Evolutionary conservation across 2,113 vertebrate genomes (phyloP).

Genomic region (Solenodon paradoxus): DNA sequence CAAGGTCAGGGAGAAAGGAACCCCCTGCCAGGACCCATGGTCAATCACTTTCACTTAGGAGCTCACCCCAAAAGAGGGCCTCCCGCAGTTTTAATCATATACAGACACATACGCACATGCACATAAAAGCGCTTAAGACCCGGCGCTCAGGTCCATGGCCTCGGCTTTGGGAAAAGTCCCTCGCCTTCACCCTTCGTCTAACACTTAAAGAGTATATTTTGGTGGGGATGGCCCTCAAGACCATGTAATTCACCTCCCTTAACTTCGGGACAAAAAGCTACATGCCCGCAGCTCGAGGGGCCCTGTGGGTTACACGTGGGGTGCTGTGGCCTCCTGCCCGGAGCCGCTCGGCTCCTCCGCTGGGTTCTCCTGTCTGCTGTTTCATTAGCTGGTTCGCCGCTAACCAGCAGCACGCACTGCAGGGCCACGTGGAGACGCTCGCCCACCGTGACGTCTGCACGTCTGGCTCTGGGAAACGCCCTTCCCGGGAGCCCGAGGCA

Average conservation of each 20-base stretch:
- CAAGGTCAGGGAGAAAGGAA: too few species aligned
- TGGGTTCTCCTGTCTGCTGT: not conserved
- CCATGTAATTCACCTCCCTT: not conserved
- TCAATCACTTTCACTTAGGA: too few species aligned
- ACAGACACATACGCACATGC: too few species aligned
- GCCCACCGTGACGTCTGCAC: rapidly evolving
- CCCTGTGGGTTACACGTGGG: too few species aligned
- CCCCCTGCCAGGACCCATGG: too few species aligned
- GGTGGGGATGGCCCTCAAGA: not conserved
- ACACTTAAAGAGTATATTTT: not conserved
- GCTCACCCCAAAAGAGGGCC: too few species aligned
- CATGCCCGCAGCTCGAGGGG: rapidly evolving
- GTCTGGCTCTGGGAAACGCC: not conserved
- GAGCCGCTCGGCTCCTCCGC: rapidly evolving
- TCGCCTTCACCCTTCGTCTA: not conserved
- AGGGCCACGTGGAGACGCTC: not conserved
- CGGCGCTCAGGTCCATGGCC: too few species aligned
- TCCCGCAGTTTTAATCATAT: too few species aligned
- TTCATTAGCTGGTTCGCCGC: not conserved
- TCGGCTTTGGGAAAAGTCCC: not conserved
- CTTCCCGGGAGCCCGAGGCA: not conserved
- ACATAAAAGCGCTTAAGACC: too few species aligned
- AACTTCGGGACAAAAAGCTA: too few species aligned
- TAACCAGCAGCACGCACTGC: not conserved
- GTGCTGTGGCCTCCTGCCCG: not conserved